These are phyloP conservation scores for Tarsius wallacei DNA, from an alignment of 2,797 vertebrate species.

Conservation along the genomic window DNA sequence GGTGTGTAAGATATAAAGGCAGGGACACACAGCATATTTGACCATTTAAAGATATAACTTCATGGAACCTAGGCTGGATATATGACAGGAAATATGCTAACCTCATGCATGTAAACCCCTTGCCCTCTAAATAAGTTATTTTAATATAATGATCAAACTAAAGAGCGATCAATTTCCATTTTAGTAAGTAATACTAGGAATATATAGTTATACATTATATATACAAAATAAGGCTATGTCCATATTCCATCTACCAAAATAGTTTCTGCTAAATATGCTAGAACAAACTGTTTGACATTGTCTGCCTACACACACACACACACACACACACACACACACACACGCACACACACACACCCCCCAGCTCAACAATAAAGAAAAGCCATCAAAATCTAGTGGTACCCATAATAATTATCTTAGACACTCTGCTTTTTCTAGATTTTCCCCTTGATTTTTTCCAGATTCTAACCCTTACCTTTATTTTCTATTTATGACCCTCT, in stretches of 20 bases:
- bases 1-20: conserved; percentile 57
- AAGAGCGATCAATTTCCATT: conserved; percentile 19
- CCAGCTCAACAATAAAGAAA: not conserved
- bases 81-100: not conserved
- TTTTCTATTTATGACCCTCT: not conserved
- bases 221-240: not conserved
- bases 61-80: not conserved
- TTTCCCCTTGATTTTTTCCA: not conserved
- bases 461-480: not conserved
- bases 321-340: not conserved
- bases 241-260: not conserved
- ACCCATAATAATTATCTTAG: not conserved
- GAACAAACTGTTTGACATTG: not conserved
- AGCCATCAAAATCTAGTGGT: not conserved
- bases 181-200: conserved; percentile 33
- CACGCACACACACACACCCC: not conserved
- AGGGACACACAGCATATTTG: not conserved
- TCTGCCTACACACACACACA: not conserved
- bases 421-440: not conserved
- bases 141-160: conserved; percentile 12
- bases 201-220: not conserved
- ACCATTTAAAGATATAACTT: not conserved
- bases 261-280: not conserved
- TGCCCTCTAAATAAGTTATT: not conserved
- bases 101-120: not conserved